Percentiles rank a stretch among this genome's conserved stretches.
phyloP scores from a whole-genome alignment of 2,113 vertebrate genomes.

The Okapia johnstoni region DNA sequence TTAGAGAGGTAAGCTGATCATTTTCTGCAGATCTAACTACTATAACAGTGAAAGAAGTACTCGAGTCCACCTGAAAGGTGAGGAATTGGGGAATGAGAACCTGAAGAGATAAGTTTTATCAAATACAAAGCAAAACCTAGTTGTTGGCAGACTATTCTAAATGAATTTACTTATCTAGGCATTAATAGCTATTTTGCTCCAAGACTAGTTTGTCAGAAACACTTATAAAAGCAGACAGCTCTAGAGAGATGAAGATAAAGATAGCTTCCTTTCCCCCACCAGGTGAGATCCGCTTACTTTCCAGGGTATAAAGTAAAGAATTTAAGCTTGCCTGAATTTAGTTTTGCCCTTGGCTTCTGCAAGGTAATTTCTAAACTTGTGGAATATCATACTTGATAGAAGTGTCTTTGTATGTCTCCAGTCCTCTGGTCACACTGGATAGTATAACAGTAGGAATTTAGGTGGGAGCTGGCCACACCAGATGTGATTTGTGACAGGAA shows the following conservation, averaged over 20 bases:
- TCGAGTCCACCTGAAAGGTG: not conserved
- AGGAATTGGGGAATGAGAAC: not conserved
- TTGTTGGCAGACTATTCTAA: not conserved
- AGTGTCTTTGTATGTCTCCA: not conserved
- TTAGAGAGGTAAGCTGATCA: not conserved
- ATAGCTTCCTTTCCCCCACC: not conserved
- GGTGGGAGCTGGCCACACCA: not conserved
- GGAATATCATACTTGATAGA: not conserved
- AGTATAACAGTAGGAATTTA: not conserved
- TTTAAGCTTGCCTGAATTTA: not conserved
- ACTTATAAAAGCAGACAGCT: not conserved
- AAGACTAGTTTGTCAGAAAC: not conserved
- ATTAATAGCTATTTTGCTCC: not conserved
- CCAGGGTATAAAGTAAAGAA: not conserved
- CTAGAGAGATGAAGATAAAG: not conserved
- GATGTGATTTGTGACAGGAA: not conserved
- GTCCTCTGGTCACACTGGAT: not conserved
- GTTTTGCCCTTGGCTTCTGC: not conserved
- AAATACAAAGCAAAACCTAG: not conserved
- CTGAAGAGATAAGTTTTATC: not conserved
- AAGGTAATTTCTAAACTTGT: not conserved
- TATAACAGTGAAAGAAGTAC: not conserved
- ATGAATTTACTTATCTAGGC: not conserved
- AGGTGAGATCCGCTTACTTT: not conserved
- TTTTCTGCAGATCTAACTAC: not conserved